phyloP scores from a whole-genome alignment of 2,113 vertebrate species.

The Paracanthobrama guichenoti region DNA sequence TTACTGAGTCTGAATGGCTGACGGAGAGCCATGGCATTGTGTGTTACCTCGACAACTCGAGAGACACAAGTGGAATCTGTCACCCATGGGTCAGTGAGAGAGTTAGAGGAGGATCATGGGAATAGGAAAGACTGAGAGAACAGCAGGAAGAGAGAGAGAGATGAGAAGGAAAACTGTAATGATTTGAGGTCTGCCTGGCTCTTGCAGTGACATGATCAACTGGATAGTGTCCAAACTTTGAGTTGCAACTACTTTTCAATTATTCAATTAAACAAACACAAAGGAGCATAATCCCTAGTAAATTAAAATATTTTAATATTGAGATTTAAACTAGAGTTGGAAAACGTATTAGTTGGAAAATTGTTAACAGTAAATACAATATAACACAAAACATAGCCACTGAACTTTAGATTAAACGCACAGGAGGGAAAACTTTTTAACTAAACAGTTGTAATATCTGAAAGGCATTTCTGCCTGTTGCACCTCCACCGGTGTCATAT shows the following conservation, averaged over 20 bases:
- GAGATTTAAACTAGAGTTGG: background rate
- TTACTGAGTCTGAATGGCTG: constrained; percentile 20
- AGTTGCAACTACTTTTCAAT: background rate
- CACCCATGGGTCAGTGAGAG: constrained; percentile 26
- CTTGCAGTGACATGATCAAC: background rate
- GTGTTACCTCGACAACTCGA: constrained; percentile 46
- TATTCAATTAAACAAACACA: background rate
- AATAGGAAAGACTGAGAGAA: constrained; percentile 30
- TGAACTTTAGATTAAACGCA: too few species aligned
- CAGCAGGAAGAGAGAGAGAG: constrained; percentile 28
- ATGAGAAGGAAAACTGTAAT: constrained; percentile 2
- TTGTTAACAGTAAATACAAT: background rate
- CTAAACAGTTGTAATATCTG: too few species aligned
- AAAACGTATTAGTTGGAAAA: background rate
- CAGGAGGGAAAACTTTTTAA: too few species aligned
- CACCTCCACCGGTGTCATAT: too few species aligned
- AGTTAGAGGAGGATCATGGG: constrained; percentile 14
- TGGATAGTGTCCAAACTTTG: background rate
- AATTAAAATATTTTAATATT: too few species aligned
- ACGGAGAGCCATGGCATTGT: constrained; percentile 21
- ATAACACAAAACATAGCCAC: background rate
- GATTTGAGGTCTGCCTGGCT: background rate
- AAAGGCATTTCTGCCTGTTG: too few species aligned
- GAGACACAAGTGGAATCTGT: constrained; percentile 48
- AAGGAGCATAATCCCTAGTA: background rate